Percentiles rank a stretch among this genome's conserved stretches.
Conservation (phyloP, 1,140 invertebrate species). For the Zaprionus davidi region DNA sequence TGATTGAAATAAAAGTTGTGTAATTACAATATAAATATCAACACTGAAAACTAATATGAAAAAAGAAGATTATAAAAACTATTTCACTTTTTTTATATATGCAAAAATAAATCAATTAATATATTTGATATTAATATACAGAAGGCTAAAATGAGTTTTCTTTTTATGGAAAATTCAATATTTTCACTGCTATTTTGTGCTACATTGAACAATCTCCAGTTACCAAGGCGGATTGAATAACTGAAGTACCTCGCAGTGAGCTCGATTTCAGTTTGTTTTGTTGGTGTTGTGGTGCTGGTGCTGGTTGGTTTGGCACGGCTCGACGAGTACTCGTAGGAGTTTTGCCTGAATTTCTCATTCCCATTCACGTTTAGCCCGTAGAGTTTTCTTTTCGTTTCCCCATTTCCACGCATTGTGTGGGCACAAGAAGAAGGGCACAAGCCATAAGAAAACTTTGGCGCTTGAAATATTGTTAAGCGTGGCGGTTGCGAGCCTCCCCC, state of each 20-base stretch:
- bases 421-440: conserved; percentile 42
- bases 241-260: conserved; percentile 1
- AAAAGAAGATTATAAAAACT: not conserved
- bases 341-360: conserved; percentile 44
- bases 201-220: not conserved
- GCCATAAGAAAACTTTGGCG: conserved; percentile 68
- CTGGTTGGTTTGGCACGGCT: conserved; percentile 22
- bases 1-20: no score
- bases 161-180: not conserved
- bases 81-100: not conserved
- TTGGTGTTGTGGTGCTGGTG: conserved; percentile 15
- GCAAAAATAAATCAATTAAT: not conserved
- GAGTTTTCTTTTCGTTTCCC: conserved; percentile 54
- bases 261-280: conserved; percentile 3
- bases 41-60: not conserved
- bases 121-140: not conserved
- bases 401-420: conserved; percentile 37
- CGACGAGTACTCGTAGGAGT: conserved; percentile 29
- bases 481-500: conserved; percentile 8
- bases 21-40: no score
- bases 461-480: conserved; percentile 78
- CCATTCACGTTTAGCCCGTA: conserved; percentile 58
- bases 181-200: not conserved
- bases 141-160: not conserved
- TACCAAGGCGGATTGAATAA: conserved; percentile 10